Percentiles rank a stretch among this genome's conserved stretches.
These are phyloP conservation scores for Lithophane semibrunnea DNA, from an alignment of 2,888 invertebrate genomes.

Conservation along the genomic window DNA sequence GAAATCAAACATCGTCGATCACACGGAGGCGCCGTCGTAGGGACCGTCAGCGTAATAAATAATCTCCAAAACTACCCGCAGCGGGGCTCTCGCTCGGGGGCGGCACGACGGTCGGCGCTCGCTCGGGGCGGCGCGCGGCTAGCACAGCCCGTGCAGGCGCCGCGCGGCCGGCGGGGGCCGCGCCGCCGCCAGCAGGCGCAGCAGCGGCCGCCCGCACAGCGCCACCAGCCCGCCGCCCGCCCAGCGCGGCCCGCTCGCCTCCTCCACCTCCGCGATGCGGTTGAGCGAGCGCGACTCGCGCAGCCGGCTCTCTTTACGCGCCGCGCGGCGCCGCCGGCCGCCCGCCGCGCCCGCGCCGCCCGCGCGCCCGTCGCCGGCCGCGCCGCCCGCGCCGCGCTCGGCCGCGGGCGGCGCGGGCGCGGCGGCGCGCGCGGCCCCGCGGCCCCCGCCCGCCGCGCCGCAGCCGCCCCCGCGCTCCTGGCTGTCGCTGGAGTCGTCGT, in stretches of 20 bases:
- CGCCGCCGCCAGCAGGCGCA: conserved; percentile 89
- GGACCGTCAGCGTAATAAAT: conserved; percentile 51
- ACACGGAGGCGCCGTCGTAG: conserved; percentile 28
- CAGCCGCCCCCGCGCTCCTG: conserved; percentile 94
- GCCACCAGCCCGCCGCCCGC: conserved; percentile 84
- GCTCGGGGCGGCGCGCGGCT: conserved; percentile 64
- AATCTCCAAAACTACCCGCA: conserved; percentile 54
- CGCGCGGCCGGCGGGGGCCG: conserved; percentile 82
- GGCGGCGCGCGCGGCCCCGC: conserved; percentile 64
- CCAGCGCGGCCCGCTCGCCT: conserved; percentile 89
- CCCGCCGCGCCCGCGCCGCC: conserved; percentile 64
- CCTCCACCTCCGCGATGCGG: conserved; percentile 96
- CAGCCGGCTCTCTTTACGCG: conserved; percentile 88
- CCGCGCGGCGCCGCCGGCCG: conserved; percentile 82
- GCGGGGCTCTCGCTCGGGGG: conserved; percentile 12
- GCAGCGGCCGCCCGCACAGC: conserved; percentile 85
- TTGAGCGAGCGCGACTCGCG: conserved; percentile 96
- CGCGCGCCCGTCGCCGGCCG: conserved; percentile 71
- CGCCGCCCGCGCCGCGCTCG: conserved; percentile 71
- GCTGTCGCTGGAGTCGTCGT: conserved; percentile 96
- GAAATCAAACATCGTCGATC: conserved; percentile 41
- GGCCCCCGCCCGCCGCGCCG: conserved; percentile 78
- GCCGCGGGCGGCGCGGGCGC: conserved; percentile 71
- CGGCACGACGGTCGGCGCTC: conserved; percentile 60
- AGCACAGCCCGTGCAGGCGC: conserved; percentile 87